phyloP scores from a whole-genome alignment of 2,113 vertebrate species.

The Machaerirhynchus nigripectus region DNA sequence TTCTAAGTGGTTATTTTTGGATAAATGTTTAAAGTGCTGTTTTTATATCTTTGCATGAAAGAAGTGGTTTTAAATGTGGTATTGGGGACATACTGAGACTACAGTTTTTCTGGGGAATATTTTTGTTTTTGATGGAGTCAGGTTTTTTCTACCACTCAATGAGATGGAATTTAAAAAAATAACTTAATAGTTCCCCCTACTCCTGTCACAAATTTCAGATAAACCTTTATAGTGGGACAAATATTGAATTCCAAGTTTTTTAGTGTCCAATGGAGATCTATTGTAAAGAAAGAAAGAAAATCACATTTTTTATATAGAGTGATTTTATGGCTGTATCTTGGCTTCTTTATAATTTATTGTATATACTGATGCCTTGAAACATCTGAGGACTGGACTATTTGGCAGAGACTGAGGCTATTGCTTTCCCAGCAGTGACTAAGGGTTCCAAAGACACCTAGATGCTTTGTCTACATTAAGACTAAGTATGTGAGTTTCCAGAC shows the following conservation, averaged over 20 bases:
- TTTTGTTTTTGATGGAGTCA: not conserved
- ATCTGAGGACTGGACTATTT: not conserved
- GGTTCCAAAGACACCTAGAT: not conserved
- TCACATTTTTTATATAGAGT: not conserved
- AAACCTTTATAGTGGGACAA: not conserved
- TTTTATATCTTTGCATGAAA: not conserved
- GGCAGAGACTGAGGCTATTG: not conserved
- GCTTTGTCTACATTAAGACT: not conserved
- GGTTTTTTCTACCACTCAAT: not conserved
- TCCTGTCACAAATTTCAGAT: not conserved
- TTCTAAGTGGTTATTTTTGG: not conserved
- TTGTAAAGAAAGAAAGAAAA: not conserved
- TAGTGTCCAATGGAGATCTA: not conserved
- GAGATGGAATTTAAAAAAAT: not conserved
- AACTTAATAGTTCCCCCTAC: not conserved
- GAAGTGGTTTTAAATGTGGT: not conserved
- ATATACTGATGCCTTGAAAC: not conserved
- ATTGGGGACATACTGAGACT: not conserved
- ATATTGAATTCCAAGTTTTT: not conserved
- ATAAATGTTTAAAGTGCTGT: not conserved
- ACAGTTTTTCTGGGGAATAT: not conserved
- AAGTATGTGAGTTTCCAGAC: not conserved
- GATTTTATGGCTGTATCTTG: not conserved
- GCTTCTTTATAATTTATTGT: not conserved
- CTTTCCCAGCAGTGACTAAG: not conserved